Conservation (phyloP, 2,797 vertebrate genomes). For the Pseudocheirus occidentalis region DNA sequence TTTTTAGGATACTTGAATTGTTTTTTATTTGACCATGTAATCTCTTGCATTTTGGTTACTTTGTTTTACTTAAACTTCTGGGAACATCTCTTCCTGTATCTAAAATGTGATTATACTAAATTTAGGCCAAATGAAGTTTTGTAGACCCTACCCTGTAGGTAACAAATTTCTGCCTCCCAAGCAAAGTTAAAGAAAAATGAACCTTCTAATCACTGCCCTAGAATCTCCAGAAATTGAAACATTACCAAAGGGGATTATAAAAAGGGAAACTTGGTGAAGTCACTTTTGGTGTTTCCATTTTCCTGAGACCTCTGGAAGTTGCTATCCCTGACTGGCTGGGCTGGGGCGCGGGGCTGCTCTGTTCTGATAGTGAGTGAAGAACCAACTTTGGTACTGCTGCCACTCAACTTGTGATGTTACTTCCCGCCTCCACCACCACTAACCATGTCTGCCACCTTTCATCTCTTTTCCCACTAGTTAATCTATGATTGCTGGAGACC, state of each 20-base stretch:
- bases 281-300: background rate
- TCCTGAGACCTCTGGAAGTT: background rate
- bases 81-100: background rate
- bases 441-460: background rate
- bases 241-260: background rate
- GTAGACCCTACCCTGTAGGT: background rate
- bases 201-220: background rate
- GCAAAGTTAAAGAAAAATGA: background rate
- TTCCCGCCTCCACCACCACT: accelerated
- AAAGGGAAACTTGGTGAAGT: background rate
- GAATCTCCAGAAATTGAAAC: background rate
- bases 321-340: background rate
- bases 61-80: background rate
- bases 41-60: background rate
- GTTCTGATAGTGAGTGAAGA: background rate
- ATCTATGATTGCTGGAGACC: background rate
- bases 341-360: background rate
- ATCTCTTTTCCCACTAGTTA: background rate
- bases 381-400: background rate
- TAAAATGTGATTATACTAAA: background rate
- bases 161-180: background rate
- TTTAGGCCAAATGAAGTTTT: background rate
- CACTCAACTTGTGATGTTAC: background rate
- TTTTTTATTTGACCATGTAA: background rate
- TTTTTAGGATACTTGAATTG: background rate